A percentile compares a stretch with the other conserved stretches of the same genome.
Evolutionary conservation across 2,888 invertebrate genomes (phyloP).

Genomic region (Pristionchus maxplancki): DNA sequence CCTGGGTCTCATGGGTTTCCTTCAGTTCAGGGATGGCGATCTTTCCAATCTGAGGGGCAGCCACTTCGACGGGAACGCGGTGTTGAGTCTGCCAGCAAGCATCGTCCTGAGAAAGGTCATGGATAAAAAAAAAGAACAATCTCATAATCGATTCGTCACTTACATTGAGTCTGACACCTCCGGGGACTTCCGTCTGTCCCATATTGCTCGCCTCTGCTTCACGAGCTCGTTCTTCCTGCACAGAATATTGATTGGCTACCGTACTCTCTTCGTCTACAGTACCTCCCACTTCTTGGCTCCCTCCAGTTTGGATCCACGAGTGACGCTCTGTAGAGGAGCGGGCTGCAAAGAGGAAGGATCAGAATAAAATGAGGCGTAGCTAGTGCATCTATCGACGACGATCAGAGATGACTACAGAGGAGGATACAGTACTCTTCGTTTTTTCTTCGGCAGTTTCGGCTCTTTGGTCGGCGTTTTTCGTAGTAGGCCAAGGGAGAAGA

Average conservation of each 20-base stretch:
- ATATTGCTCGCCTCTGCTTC: slow-evolving; percentile 43
- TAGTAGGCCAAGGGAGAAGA: slow-evolving; percentile 34
- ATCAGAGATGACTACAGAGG: too few species aligned
- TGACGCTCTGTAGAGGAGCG: slow-evolving; percentile 54
- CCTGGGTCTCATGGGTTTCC: slow-evolving; percentile 63
- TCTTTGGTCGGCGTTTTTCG: neutral
- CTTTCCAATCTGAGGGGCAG: slow-evolving; percentile 67
- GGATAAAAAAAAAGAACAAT: too few species aligned
- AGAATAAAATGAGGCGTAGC: neutral
- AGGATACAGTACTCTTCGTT: slow-evolving; percentile 27
- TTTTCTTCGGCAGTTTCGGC: neutral
- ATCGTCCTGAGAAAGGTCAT: slow-evolving; percentile 61
- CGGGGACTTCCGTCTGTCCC: slow-evolving; percentile 57
- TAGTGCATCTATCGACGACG: neutral
- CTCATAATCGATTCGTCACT: neutral
- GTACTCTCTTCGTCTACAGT: neutral
- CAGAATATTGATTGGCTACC: neutral
- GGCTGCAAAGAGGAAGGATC: neutral
- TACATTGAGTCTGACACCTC: slow-evolving; percentile 60
- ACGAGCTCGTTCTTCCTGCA: slow-evolving; percentile 13
- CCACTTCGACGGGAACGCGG: slow-evolving; percentile 63
- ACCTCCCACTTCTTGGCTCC: slow-evolving; percentile 66
- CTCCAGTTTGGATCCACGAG: slow-evolving; percentile 61
- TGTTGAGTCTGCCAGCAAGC: slow-evolving; percentile 70
- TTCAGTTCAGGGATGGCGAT: slow-evolving; percentile 66